These are phyloP conservation scores for Phasia obesa DNA, from an alignment of 2,888 invertebrate genomes.

Conservation along the genomic window DNA sequence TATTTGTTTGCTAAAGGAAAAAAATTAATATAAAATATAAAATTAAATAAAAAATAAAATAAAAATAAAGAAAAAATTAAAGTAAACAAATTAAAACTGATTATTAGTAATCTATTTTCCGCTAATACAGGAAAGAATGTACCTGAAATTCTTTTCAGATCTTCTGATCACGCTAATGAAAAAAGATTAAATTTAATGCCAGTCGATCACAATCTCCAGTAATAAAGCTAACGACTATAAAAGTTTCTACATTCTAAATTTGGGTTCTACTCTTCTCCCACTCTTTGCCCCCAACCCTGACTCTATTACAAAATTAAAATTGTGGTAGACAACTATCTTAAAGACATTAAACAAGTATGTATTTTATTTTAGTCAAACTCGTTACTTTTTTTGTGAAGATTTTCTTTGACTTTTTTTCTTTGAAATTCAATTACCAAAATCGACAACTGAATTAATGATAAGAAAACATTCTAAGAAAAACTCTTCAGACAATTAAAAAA, in stretches of 20 bases:
- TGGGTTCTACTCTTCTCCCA: background rate
- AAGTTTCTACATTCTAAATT: no score
- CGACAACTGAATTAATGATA: constrained; percentile 68
- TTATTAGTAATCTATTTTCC: no score
- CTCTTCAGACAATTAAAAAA: constrained; percentile 8
- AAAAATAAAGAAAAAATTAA: no score
- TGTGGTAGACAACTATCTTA: background rate
- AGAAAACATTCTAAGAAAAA: constrained; percentile 42
- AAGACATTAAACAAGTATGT: background rate
- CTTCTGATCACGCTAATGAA: no score
- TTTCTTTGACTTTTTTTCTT: constrained; percentile 17
- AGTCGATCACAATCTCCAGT: no score
- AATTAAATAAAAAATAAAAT: no score
- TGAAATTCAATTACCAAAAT: constrained; percentile 68
- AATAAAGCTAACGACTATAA: no score
- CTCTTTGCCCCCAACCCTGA: background rate
- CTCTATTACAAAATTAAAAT: background rate
- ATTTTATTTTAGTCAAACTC: background rate
- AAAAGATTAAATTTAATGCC: no score
- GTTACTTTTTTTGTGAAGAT: constrained; percentile 21
- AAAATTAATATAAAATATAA: background rate
- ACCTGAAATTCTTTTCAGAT: no score
- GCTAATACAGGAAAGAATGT: no score
- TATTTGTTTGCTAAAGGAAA: background rate
- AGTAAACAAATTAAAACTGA: no score